Evolutionary conservation across 2,113 vertebrate genomes (phyloP).

Genomic region (Pyrgilauda ruficollis): DNA sequence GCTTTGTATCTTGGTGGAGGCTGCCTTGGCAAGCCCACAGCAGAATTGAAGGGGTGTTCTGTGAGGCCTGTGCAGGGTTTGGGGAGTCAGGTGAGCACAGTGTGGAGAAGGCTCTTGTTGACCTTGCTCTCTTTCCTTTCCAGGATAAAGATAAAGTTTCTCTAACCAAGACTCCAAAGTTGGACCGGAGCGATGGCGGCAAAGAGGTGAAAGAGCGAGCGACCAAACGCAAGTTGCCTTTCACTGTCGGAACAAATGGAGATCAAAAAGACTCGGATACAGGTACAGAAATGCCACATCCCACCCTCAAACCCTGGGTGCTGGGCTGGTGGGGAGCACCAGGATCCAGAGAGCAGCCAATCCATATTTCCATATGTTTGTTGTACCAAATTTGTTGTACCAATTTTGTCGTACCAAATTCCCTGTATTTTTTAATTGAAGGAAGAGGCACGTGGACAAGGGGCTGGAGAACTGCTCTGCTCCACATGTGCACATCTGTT

Average conservation of each 20-base stretch:
- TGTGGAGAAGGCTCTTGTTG: background rate
- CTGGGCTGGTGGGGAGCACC: background rate
- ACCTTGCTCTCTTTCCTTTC: constrained; percentile 19
- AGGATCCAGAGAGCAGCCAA: rapidly evolving
- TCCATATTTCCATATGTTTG: too few species aligned
- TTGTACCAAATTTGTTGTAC: too few species aligned
- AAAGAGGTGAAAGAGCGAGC: constrained; percentile 99
- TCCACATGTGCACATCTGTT: rapidly evolving
- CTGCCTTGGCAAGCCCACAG: background rate
- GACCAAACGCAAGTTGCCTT: constrained; percentile 95
- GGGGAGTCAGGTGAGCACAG: background rate
- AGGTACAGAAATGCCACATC: constrained; percentile 68
- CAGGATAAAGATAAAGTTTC: constrained; percentile 99
- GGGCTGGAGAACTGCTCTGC: background rate
- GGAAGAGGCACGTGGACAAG: background rate
- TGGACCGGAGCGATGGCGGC: constrained; percentile 94
- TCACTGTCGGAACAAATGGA: constrained; percentile 97
- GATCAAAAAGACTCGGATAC: constrained; percentile 99
- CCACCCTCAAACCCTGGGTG: rapidly evolving
- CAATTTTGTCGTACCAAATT: background rate
- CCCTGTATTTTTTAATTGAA: background rate
- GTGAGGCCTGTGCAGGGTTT: background rate
- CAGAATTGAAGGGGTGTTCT: background rate
- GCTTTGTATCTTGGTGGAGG: background rate
- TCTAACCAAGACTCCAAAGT: constrained; percentile 97